phyloP scores from a whole-genome alignment of 2,113 vertebrate species.

The Nicator chloris region DNA sequence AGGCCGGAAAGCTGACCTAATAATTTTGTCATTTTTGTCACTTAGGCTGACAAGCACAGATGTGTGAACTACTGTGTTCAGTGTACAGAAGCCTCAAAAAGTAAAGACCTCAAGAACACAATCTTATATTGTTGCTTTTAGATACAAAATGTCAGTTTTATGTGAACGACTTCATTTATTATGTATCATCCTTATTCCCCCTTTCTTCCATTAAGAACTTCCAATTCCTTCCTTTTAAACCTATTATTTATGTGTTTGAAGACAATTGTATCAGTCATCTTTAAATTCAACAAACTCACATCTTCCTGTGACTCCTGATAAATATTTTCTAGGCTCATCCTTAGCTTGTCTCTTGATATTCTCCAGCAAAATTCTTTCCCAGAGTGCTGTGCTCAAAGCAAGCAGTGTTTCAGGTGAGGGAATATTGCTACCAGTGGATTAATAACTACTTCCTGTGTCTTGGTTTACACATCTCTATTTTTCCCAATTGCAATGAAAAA shows the following conservation, averaged over 20 bases:
- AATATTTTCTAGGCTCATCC: not conserved
- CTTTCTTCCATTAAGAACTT: not conserved
- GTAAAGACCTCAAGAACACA: not conserved
- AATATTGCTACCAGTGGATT: not conserved
- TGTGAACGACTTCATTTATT: not conserved
- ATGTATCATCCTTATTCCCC: not conserved
- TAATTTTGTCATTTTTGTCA: not conserved
- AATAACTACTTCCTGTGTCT: not conserved
- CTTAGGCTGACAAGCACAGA: not conserved
- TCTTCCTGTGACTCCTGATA: not conserved
- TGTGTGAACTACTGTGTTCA: not conserved
- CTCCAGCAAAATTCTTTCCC: not conserved
- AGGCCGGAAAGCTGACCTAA: not conserved
- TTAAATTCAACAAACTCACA: not conserved
- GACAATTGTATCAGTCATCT: not conserved
- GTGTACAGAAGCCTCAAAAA: not conserved
- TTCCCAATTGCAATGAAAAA: not conserved
- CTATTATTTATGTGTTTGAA: not conserved
- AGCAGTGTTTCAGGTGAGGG: not conserved
- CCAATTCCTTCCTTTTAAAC: not conserved
- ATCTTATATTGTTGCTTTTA: not conserved
- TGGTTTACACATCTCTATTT: not conserved
- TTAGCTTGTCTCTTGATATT: not conserved
- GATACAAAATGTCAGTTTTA: not conserved
- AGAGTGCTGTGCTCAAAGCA: not conserved